Base-by-base conservation (phyloP, 1,140 invertebrate species). In the Potamilus streckersoni region DNA sequence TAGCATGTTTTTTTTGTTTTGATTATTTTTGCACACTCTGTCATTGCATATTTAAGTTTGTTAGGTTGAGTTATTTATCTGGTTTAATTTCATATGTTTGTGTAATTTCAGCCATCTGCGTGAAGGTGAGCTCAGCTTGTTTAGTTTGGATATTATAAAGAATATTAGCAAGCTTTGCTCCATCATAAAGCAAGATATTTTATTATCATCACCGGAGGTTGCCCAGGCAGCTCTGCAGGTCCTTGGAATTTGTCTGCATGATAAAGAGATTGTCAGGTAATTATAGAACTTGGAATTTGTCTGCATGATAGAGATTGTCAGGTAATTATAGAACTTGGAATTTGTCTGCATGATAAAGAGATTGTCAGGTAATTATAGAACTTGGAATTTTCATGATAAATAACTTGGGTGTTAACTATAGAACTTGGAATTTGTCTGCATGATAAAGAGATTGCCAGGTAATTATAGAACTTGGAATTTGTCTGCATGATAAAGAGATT, bases 351-450 rank as follows among this genome's bases (percentile, higher is more conserved):
- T 74, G 82, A 85, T 55, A 68, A 59, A 27, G 79, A 82, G 16
- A 79, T 81, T 72, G 80, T 84, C 31, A 81, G 79, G 85, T 86
- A 76, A 69, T 72, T 63, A 15, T 8, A 14, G 49, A 20, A 63
- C n/a, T n/a, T n/a, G n/a, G n/a, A n/a, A n/a, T n/a, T n/a, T n/a
- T n/a, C n/a, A n/a, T n/a, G n/a, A n/a, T n/a, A n/a, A n/a, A n/a
- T n/a, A n/a, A n/a, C n/a, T n/a, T n/a, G n/a, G n/a, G n/a, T n/a
- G n/a, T n/a, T n/a, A n/a, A n/a, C n/a, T n/a, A n/a, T n/a, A n/a
- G n/a, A n/a, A n/a, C 65, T 84, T 14, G 82, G 85, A 23, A 82
- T 80, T 23, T 85, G 80, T 74, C 69, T 85, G 3, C 80, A 83
- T 74, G 82, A 85, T 55, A 68, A 59, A 27, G 79, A 82, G 16